Evolutionary conservation across 2,113 vertebrate species (phyloP).

Genomic region (Speoplatyrhinus poulsoni): DNA sequence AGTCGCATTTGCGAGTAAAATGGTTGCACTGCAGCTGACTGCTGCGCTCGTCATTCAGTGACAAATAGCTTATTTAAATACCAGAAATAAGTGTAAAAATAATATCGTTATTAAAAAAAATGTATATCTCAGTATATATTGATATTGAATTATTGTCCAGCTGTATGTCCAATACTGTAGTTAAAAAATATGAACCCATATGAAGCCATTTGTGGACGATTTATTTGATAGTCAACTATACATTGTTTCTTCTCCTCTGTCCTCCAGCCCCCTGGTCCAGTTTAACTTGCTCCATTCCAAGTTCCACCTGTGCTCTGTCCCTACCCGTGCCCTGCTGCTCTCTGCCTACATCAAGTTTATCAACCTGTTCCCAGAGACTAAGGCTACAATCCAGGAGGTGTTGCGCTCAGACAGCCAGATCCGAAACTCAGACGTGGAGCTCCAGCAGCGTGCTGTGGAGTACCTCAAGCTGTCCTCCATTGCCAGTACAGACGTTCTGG

Average conservation of each 20-base stretch:
- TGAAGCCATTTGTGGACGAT: too few relatives aligned
- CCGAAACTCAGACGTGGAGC: slow-evolving; percentile 89
- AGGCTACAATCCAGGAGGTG: slow-evolving; percentile 92
- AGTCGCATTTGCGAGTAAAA: too few relatives aligned
- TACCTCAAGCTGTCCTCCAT: slow-evolving; percentile 93
- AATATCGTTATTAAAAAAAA: too few relatives aligned
- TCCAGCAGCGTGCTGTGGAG: slow-evolving; percentile 91
- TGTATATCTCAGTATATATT: too few relatives aligned
- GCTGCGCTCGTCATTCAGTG: too few relatives aligned
- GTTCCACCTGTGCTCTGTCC: slow-evolving; percentile 91
- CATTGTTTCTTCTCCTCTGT: not conserved
- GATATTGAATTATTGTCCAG: not conserved
- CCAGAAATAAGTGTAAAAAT: too few relatives aligned
- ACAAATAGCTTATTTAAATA: too few relatives aligned
- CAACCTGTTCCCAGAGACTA: slow-evolving; percentile 94
- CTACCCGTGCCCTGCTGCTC: slow-evolving; percentile 86
- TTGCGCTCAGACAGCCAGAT: slow-evolving; percentile 91
- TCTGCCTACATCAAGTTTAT: slow-evolving; percentile 95
- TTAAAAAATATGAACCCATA: not conserved
- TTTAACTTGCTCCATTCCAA: slow-evolving; percentile 93
- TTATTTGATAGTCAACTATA: not conserved
- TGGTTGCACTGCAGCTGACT: too few relatives aligned
- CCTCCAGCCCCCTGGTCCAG: slow-evolving; percentile 85
- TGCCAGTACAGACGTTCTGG: slow-evolving; percentile 91
- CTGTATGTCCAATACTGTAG: not conserved